Evolutionary conservation across 2,797 vertebrate species (phyloP), one percentile per base, ranked within the genome.

Genomic region (Atherinosoma microstoma): DNA sequence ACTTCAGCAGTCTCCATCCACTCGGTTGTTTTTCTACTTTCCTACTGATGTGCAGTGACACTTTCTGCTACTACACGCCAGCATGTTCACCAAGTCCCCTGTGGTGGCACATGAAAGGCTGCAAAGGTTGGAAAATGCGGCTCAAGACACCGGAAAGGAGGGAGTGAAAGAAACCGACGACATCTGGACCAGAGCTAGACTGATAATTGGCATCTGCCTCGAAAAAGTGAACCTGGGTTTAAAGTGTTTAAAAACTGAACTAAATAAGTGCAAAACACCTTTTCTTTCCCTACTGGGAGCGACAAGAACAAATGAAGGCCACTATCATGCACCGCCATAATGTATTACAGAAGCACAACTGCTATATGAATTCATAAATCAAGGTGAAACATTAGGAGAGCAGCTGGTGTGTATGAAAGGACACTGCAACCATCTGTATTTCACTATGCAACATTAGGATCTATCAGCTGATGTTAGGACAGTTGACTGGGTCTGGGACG

Each of bases 331-430:
- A 20, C 2, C 57, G 49, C 59, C 34, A 1, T 13, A 11, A n/a
- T n/a, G 69, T 20, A 47, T 67, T 69, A 70, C 24, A n/a, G 16
- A 63, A 64, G 29, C 29, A 30, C 30, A 49, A 73, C 64, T 13
- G 16, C 57, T 35, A 30, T 49, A 67, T 65, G 70, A 72, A 71
- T 82, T 73, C 38, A 87, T 59, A 75, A 59, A 75, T 90, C 84
- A 82, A 63, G 67, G 63, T 42, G 27, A 42, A 16, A 66, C 73
- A 70, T 76, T 66, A 84, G 58, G 63, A 70, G 60, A 84, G 51
- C 89, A 90, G 87, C 88, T 87, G 82, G 56, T 65, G 62, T 22
- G n/a, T 45, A 12, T 30, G 65, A 77, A 66, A 40, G 73, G 59
- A 73, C 40, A 62, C 12, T 10, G 60, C 18, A 42, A 72, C 78